Evolutionary conservation across 2,113 vertebrate genomes (phyloP), one percentile per base, ranked within the genome.

Genomic region (Carlito syrichta): DNA sequence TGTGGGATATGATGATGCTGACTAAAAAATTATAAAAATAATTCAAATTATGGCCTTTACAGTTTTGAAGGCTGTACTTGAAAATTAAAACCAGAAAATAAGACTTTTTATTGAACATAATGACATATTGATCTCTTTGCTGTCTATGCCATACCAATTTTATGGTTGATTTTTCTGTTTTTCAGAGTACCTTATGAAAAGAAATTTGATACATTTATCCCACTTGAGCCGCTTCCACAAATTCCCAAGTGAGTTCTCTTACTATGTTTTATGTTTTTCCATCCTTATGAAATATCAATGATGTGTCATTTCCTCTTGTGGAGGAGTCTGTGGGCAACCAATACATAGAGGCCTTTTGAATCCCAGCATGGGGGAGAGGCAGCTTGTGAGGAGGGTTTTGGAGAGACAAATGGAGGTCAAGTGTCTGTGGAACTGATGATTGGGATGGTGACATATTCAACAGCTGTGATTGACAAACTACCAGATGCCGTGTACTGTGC

Each of bases 181-280:
- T 96, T 84, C 97, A 98, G 98, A 84, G 78, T 71, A 40, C 97
- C 98, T 86, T 98, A 96, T 71, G 56, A 94, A 92, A 98, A 96
- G 96, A 97, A 96, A 91, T 94, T 93, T 48, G 98, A 98, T 89
- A 98, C 98, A 2, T 98, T 98, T 93, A 97, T 98, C 84, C 97
- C 98, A 54, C 96, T 98, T 63, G 96, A 97, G 40, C 94, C 98
- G 89, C 97, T 97, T 79, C 94, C 98, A 79, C 88, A 87, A 54
- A 79, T 96, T 93, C 89, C 96, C 63, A 96, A 20, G 98, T 98
- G 87, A 95, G 98, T 97, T 87, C 52, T 93, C 50, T 50, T n/a
- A 40, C 17, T 13, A 8, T 77, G 45, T 50, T 95, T 52, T 69
- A 56, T 79, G 20, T 68, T 77, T n/a, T 82, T 20, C 9, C 8